Percentiles rank a stretch among this genome's conserved stretches.
phyloP scores from a whole-genome alignment of 2,113 vertebrate species.

The Notarius quadriscutis region DNA sequence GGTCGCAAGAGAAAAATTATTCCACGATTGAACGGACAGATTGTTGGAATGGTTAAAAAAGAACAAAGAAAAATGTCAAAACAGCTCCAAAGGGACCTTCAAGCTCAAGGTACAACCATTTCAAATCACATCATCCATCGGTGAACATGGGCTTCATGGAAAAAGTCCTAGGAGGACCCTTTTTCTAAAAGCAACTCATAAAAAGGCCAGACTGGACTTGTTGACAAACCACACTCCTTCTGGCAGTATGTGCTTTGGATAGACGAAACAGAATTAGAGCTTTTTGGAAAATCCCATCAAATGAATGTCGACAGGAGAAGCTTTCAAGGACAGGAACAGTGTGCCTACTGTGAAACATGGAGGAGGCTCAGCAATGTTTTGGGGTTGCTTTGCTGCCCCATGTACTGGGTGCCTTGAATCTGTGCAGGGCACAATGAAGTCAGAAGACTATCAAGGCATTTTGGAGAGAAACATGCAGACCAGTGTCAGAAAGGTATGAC shows the following conservation, averaged over 20 bases:
- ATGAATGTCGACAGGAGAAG: not conserved
- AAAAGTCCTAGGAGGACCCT: not conserved
- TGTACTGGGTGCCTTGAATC: not conserved
- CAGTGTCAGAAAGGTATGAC: not conserved
- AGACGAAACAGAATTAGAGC: no score
- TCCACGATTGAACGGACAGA: no score
- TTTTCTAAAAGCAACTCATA: not conserved
- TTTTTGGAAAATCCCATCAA: not conserved
- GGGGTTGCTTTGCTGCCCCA: not conserved
- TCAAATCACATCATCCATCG: not conserved
- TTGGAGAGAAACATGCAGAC: not conserved
- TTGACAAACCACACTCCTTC: not conserved
- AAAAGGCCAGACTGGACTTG: not conserved
- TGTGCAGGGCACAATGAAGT: not conserved
- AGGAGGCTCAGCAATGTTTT: not conserved
- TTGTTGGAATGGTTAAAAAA: not conserved
- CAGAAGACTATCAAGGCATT: not conserved
- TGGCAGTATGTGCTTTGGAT: not conserved
- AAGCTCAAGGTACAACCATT: not conserved
- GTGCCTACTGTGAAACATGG: not conserved
- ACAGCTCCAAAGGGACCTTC: not conserved
- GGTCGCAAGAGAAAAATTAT: no score
- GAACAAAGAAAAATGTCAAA: not conserved
- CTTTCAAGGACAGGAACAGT: not conserved
- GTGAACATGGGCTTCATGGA: not conserved